A percentile compares a stretch with the other conserved stretches of the same genome.
These are phyloP conservation scores for Nudaria mundana DNA, from an alignment of 2,888 invertebrate genomes.

Conservation along the genomic window DNA sequence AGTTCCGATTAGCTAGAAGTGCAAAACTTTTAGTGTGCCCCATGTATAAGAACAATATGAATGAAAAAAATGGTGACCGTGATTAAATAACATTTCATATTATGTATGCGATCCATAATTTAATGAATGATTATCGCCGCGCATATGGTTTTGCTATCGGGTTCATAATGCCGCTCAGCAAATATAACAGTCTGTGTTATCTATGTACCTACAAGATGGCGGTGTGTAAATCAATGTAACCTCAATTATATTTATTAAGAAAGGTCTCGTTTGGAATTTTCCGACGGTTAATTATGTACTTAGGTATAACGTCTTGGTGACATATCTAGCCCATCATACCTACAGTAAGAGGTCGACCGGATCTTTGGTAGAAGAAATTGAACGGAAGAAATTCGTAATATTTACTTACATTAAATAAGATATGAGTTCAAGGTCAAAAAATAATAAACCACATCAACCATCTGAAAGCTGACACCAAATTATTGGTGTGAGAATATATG, in stretches of 20 bases:
- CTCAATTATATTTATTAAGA: constrained; percentile 74
- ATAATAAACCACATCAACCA: no score
- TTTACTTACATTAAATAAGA: no score
- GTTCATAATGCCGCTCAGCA: constrained; percentile 50
- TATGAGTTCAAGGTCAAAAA: no score
- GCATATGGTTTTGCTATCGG: constrained; percentile 47
- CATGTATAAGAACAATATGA: no score
- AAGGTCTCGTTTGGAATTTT: constrained; percentile 71
- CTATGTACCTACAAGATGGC: constrained; percentile 58
- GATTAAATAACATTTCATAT: not conserved
- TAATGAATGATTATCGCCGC: constrained; percentile 42
- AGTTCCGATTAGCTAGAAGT: no score
- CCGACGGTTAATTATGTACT: constrained; percentile 54
- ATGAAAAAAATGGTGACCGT: not conserved
- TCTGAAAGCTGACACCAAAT: not conserved
- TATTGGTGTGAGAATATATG: not conserved
- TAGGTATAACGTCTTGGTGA: no score
- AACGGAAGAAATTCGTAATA: no score
- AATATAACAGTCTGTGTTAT: constrained; percentile 64
- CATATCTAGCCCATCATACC: no score
- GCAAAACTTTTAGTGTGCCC: no score
- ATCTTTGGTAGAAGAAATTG: no score
- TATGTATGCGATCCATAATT: constrained; percentile 11
- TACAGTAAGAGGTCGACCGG: no score
- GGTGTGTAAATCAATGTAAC: constrained; percentile 73